A percentile compares a stretch with the other conserved stretches of the same genome.
Evolutionary conservation across 2,888 invertebrate genomes (phyloP).

Genomic region (Latrodectus elegans): DNA sequence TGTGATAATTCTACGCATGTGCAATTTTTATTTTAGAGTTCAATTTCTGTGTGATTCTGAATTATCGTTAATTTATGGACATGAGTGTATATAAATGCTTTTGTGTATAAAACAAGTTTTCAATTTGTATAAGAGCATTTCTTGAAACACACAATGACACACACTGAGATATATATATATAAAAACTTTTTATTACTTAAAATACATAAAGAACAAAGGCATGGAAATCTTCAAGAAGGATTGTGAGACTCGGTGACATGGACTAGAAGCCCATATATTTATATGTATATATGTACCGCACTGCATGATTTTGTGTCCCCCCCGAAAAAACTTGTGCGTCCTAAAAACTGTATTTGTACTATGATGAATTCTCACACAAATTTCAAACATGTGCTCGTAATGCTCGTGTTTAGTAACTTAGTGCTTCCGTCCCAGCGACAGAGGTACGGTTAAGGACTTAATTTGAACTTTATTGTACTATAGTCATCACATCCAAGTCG

Average conservation of each 20-base stretch:
- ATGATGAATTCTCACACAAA: slow-evolving; percentile 55
- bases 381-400: background rate
- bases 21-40: too few species aligned
- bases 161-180: slow-evolving; percentile 30
- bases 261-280: slow-evolving; percentile 6
- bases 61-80: too few species aligned
- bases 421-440: slow-evolving; percentile 12
- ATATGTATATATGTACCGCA: slow-evolving; percentile 7
- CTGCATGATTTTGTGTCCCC: slow-evolving; percentile 15
- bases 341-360: slow-evolving; percentile 68
- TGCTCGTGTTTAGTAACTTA: slow-evolving; percentile 20
- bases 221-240: slow-evolving; percentile 62
- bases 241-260: slow-evolving; percentile 44
- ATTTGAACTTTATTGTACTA: slow-evolving; percentile 59
- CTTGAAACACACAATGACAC: background rate
- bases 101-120: too few species aligned
- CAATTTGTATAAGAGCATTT: too few species aligned
- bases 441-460: slow-evolving; percentile 21
- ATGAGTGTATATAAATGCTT: too few species aligned
- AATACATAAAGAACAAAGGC: slow-evolving; percentile 69
- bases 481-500: slow-evolving; percentile 23
- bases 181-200: slow-evolving; percentile 66
- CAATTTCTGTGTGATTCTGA: too few species aligned
- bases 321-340: slow-evolving; percentile 58
- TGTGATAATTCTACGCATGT: too few species aligned